Evolutionary conservation across 2,888 invertebrate genomes (phyloP), one percentile per base, ranked within the genome.

Genomic region (Synanthedon myopaeformis): DNA sequence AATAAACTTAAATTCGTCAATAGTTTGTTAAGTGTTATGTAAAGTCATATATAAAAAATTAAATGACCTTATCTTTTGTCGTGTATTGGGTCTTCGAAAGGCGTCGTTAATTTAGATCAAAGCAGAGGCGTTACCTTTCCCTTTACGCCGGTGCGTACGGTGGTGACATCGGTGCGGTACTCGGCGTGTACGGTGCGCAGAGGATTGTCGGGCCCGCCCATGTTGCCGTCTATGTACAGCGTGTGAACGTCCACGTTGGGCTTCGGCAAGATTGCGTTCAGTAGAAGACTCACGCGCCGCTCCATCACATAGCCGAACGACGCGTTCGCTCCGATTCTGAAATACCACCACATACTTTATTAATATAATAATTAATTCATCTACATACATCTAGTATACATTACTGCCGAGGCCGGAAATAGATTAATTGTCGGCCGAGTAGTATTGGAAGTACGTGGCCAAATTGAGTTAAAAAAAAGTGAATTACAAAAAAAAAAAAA

Each of bases 191-290:
- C 4, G 0, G 67, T 66, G 52, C 87, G 77, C 45, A 83, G 66
- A 0, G 87, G 73, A 0, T 75, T 64, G 1, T 70, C 65, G 0
- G 69, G 64, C 0, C 75, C 71, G 11, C 89, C 84, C 42, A 83
- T 70, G 45, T 83, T 72, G 49, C 88, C 89, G 58, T 89, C 87
- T 0, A 90, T 72, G 56, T 75, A 70, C 1, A 92, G 59, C 5
- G 90, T 89, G 67, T 93, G 92, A 3, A 90, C 87, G 61, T 93
- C 92, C 1, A 89, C 85, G 60, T 89, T 88, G 0, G 92, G 92
- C 51, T 91, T 89, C 4, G 93, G 92, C 0, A 92, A 71, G 56
- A 89, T 89, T 0, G 91, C 78, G 66, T 89, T 87, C 1, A 91
- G 76, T 1, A 89, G 65, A 0, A 90, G 74, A 54, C 88, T 87